A percentile compares a stretch with the other conserved stretches of the same genome.
Evolutionary conservation across 2,113 vertebrate species (phyloP).

Genomic region (Vidua macroura): DNA sequence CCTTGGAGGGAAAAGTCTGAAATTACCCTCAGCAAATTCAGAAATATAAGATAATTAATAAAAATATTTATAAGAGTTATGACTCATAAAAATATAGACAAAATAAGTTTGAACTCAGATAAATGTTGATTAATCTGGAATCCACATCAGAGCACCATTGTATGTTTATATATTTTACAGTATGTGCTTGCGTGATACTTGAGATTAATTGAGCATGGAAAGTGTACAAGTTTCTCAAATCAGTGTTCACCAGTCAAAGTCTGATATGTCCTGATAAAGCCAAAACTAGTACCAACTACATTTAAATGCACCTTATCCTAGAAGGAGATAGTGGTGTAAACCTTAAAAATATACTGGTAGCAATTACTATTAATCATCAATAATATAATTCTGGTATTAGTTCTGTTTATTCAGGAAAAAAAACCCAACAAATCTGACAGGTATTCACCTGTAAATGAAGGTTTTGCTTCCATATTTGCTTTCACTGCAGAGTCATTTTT

Average conservation of each 20-base stretch:
- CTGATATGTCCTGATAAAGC: not conserved
- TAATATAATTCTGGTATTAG: not conserved
- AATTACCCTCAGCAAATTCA: not conserved
- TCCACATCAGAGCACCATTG: slow-evolving; percentile 25
- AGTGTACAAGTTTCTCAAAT: not conserved
- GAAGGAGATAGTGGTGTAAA: not conserved
- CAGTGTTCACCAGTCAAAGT: slow-evolving; percentile 1
- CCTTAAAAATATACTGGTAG: not conserved
- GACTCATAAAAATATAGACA: not conserved
- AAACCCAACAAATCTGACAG: not conserved
- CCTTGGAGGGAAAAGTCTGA: not conserved
- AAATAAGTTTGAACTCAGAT: slow-evolving; percentile 18
- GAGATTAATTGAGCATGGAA: slow-evolving; percentile 41
- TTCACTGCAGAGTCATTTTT: not conserved
- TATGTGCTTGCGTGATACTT: not conserved
- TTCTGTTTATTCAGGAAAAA: not conserved
- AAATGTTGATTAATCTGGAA: slow-evolving; percentile 19
- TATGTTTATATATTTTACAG: slow-evolving; percentile 49
- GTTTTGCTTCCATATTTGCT: not conserved
- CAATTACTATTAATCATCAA: not conserved
- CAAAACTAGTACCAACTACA: not conserved
- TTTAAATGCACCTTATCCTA: not conserved
- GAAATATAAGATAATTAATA: slow-evolving; percentile 3
- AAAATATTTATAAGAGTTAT: not conserved
- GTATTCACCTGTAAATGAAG: not conserved